These are phyloP conservation scores for Apodemus agrarius DNA, from an alignment of 2,797 vertebrate genomes.

Conservation along the genomic window DNA sequence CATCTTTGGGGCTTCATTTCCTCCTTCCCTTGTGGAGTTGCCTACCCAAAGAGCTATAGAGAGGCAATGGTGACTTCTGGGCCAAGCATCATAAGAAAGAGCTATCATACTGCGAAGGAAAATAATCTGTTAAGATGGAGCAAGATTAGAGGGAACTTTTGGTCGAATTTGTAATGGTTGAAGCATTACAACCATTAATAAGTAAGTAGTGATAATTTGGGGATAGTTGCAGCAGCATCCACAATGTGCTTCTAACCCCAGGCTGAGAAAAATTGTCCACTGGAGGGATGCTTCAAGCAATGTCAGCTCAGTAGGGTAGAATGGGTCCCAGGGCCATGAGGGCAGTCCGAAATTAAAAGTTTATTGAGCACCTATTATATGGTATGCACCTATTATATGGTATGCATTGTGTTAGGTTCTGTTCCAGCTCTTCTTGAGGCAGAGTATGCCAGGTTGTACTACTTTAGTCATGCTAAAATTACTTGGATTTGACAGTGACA, in stretches of 20 bases:
- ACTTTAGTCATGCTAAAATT: constrained; percentile 1
- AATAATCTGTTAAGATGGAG: neutral
- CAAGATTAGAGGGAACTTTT: neutral
- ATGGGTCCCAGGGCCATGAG: neutral
- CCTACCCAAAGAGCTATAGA: neutral
- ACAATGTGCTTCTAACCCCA: neutral
- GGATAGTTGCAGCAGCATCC: neutral
- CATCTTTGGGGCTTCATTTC: neutral
- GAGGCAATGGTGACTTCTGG: neutral
- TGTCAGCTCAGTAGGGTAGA: neutral
- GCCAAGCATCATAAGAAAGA: neutral
- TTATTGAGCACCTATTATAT: neutral
- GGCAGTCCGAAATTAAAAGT: neutral
- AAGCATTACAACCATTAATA: neutral
- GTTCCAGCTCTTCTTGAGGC: neutral
- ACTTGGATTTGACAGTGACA: neutral
- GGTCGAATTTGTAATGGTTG: neutral
- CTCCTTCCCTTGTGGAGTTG: neutral
- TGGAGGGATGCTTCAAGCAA: neutral
- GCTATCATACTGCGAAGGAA: neutral
- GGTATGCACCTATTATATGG: neutral
- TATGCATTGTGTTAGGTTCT: neutral
- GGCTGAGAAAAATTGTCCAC: neutral
- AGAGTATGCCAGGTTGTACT: neutral
- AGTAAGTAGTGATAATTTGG: neutral